These are phyloP conservation scores for Orthosia incerta DNA, from an alignment of 2,888 invertebrate genomes.

Conservation along the genomic window DNA sequence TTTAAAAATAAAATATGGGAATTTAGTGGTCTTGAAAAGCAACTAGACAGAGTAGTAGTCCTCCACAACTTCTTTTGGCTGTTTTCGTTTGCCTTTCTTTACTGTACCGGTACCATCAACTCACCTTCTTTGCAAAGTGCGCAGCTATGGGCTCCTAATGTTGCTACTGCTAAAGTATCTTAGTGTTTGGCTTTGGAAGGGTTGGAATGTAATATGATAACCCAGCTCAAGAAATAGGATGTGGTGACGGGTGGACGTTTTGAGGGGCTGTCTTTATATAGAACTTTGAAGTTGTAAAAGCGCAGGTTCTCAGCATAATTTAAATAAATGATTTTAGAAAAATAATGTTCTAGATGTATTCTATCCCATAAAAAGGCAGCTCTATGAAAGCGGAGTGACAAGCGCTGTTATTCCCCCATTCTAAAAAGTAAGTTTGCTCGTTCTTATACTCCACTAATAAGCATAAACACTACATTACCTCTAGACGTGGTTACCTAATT, in stretches of 20 bases:
- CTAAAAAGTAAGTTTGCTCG: not conserved
- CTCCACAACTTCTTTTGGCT: no score
- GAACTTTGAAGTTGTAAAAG: no score
- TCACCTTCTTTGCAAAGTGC: no score
- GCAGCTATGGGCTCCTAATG: not conserved
- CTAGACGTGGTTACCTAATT: slow-evolving; percentile 36
- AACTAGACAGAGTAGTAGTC: no score
- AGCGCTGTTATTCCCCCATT: not conserved
- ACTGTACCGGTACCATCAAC: no score
- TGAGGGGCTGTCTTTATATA: no score
- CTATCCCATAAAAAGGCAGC: not conserved
- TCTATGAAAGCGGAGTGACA: not conserved
- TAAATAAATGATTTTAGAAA: no score
- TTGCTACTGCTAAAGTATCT: not conserved
- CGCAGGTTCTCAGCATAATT: no score
- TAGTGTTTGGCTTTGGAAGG: not conserved
- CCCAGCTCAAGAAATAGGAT: no score
- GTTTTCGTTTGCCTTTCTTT: no score
- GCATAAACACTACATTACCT: slow-evolving; percentile 10
- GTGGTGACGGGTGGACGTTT: no score
- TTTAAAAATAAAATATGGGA: not conserved
- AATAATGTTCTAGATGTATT: not conserved
- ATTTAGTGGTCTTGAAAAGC: not conserved
- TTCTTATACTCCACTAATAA: slow-evolving; percentile 8
- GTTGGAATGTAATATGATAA: no score